A percentile compares a stretch with the other conserved stretches of the same genome.
Evolutionary conservation across 64 coral and sea anemone genomes (phyloP).

Genomic region (Cladopsammia gracilis): DNA sequence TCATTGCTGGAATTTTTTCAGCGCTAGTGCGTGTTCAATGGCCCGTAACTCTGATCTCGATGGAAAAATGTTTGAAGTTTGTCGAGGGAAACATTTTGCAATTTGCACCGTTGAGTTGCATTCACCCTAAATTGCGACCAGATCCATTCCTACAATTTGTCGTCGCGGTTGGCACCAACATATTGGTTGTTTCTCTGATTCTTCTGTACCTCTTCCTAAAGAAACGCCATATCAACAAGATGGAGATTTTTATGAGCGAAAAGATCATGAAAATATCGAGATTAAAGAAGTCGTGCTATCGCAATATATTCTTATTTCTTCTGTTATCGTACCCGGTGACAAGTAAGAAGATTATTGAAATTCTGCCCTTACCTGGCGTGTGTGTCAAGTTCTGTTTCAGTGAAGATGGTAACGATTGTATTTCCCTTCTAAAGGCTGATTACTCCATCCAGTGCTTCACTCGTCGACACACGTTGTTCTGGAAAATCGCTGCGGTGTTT

Average conservation of each 20-base stretch:
- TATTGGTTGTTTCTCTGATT: slow-evolving; percentile 40
- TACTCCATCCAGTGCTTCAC: slow-evolving; percentile 26
- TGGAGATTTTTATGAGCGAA: background rate
- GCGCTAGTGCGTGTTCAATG: slow-evolving; percentile 64
- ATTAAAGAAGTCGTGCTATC: slow-evolving; percentile 22
- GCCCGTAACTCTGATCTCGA: slow-evolving; percentile 75
- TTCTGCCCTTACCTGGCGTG: slow-evolving; percentile 34
- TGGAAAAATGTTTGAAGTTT: slow-evolving; percentile 64
- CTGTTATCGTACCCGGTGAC: slow-evolving; percentile 35
- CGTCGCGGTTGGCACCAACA: slow-evolving; percentile 51
- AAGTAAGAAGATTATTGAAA: slow-evolving; percentile 34
- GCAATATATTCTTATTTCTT: slow-evolving; percentile 49
- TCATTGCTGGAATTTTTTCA: slow-evolving; percentile 73
- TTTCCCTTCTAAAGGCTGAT: background rate
- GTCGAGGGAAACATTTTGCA: slow-evolving; percentile 70
- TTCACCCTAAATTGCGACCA: slow-evolving; percentile 34
- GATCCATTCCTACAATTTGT: slow-evolving; percentile 67
- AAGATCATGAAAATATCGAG: slow-evolving; percentile 36
- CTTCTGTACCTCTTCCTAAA: slow-evolving; percentile 44
- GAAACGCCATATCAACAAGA: slow-evolving; percentile 28
- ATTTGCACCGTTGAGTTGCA: slow-evolving; percentile 66
- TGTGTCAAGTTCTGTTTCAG: background rate
- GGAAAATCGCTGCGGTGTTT: slow-evolving; percentile 53
- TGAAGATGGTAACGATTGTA: slow-evolving; percentile 4
- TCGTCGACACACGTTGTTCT: slow-evolving; percentile 27